These are phyloP conservation scores for Vulpes vulpes DNA, from an alignment of 2,113 vertebrate genomes.

Conservation along the genomic window DNA sequence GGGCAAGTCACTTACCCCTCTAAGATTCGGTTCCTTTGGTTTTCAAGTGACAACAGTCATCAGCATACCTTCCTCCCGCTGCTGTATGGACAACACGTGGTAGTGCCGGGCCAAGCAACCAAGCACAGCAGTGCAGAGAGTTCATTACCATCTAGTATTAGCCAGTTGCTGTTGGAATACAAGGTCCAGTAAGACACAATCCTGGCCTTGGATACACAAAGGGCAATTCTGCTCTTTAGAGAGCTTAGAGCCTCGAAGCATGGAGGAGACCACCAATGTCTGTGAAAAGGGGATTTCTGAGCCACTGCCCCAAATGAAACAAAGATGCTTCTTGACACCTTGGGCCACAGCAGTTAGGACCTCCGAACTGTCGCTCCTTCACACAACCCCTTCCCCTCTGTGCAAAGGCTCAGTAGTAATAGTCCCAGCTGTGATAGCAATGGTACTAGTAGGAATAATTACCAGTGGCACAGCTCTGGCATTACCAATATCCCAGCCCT, in stretches of 20 bases:
- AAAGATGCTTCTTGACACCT: background rate
- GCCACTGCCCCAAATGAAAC: background rate
- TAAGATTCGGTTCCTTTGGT: background rate
- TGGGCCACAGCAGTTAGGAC: background rate
- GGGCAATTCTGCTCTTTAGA: background rate
- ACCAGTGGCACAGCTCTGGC: background rate
- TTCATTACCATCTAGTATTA: background rate
- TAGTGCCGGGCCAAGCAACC: background rate
- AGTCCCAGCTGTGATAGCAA: background rate
- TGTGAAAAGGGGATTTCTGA: background rate
- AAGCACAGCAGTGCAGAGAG: background rate
- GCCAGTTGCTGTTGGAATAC: constrained; percentile 34
- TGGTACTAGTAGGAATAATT: background rate
- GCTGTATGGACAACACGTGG: background rate
- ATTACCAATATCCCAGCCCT: background rate
- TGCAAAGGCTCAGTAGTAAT: background rate
- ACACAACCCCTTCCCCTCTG: background rate
- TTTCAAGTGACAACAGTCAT: background rate
- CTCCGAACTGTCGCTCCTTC: background rate
- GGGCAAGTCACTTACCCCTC: background rate
- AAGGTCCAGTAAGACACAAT: background rate
- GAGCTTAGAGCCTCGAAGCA: background rate
- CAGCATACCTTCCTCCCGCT: background rate
- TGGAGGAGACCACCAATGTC: background rate
- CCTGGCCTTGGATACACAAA: background rate